phyloP scores from a whole-genome alignment of 2,113 vertebrate species.

The Oxygymnocypris stewartii region DNA sequence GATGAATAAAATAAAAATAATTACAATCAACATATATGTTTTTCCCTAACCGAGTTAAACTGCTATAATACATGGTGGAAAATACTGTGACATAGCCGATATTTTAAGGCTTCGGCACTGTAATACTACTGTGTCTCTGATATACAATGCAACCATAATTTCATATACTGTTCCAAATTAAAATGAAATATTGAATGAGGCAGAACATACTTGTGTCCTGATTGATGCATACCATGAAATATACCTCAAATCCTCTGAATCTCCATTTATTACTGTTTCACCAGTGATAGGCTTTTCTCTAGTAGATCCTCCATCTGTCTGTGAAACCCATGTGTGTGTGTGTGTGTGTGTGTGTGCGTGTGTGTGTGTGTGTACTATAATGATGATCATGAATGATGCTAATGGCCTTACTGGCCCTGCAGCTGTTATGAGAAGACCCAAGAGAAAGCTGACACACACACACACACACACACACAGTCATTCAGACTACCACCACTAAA shows the following conservation, averaged over 20 bases:
- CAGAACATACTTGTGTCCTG: not conserved
- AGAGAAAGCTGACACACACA: conserved; percentile 23
- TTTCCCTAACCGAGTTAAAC: not conserved
- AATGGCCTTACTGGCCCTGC: conserved; percentile 44
- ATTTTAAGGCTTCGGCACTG: not conserved
- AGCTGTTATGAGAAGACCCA: conserved; percentile 48
- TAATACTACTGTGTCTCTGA: not conserved
- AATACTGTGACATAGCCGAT: not conserved
- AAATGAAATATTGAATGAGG: not conserved
- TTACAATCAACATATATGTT: not conserved
- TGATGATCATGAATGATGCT: conserved; percentile 56
- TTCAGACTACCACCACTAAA: not conserved
- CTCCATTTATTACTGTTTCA: not conserved
- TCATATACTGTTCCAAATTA: not conserved
- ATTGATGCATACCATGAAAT: not conserved
- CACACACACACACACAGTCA: not conserved
- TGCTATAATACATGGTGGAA: too few species aligned
- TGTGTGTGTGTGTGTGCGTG: not conserved
- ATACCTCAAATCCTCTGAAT: not conserved
- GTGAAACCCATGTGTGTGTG: conserved; percentile 25
- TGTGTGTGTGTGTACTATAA: conserved; percentile 14
- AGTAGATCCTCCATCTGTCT: conserved; percentile 39
- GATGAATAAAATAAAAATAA: not conserved
- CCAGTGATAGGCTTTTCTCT: not conserved
- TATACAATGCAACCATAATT: not conserved